phyloP scores from a whole-genome alignment of 2,797 vertebrate species.

The Phrynocephalus guinanensis region DNA sequence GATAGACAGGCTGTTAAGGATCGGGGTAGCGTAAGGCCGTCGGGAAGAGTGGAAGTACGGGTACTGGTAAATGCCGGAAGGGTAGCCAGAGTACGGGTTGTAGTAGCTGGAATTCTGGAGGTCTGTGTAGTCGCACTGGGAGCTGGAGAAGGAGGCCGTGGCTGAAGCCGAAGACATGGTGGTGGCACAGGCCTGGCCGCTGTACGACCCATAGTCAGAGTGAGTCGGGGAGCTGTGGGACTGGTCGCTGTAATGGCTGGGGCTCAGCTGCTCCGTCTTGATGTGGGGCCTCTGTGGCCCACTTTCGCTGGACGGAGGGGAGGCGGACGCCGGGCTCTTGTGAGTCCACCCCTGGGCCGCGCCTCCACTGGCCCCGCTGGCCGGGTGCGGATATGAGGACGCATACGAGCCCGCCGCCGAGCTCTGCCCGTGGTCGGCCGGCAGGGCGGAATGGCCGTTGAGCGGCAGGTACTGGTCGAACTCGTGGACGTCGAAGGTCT shows the following conservation, averaged over 20 bases:
- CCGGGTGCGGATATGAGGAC: constrained; percentile 80
- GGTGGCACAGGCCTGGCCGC: constrained; percentile 85
- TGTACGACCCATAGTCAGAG: constrained; percentile 87
- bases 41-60: constrained; percentile 95
- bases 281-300: constrained; percentile 90
- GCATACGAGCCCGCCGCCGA: constrained; percentile 68
- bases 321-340: constrained; percentile 81
- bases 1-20: constrained; percentile 92
- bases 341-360: constrained; percentile 85
- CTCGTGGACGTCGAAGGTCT: constrained; percentile 95
- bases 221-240: constrained; percentile 88
- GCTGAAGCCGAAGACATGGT: constrained; percentile 77
- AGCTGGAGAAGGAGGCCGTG: constrained; percentile 85
- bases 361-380: constrained; percentile 77
- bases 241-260: constrained; percentile 91
- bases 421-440: constrained; percentile 82
- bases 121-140: constrained; percentile 96
- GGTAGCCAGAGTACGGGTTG: constrained; percentile 90
- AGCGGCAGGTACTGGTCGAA: constrained; percentile 98
- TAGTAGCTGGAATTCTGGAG: constrained; percentile 95
- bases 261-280: constrained; percentile 97
- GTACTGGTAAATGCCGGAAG: constrained; percentile 94
- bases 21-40: constrained; percentile 89
- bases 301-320: constrained; percentile 74
- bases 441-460: constrained; percentile 85